These are phyloP conservation scores for Callinectes sapidus DNA, from an alignment of 2,888 invertebrate species.

Conservation along the genomic window DNA sequence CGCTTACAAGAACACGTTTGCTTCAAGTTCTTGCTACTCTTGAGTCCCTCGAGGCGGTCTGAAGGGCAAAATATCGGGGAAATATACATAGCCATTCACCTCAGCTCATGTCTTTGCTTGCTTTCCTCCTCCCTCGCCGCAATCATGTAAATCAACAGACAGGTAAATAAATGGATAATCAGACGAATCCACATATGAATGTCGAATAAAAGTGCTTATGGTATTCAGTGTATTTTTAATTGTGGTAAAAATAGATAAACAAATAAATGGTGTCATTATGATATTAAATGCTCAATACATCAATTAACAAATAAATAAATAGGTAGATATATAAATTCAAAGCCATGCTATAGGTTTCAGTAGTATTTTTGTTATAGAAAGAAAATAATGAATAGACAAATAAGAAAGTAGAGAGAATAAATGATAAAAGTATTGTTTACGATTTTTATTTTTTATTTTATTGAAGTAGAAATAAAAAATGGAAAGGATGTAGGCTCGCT, in stretches of 20 bases:
- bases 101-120: no score
- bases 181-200: no score
- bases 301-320: no score
- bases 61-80: no score
- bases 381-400: background rate
- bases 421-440: background rate
- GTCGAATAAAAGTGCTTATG: no score
- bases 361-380: background rate
- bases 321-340: background rate
- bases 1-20: background rate
- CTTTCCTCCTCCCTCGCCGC: background rate
- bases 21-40: background rate
- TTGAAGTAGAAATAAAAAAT: background rate
- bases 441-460: background rate
- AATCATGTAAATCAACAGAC: background rate
- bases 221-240: no score
- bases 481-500: background rate
- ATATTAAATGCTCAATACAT: no score
- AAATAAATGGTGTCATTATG: no score
- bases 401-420: background rate
- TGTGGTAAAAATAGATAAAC: no score
- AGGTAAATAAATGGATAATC: no score
- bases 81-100: no score
- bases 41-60: background rate
- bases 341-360: no score